These are phyloP conservation scores for Chondrosia reniformis DNA, from an alignment of 37 sponge, comb jelly and placozoan genomes.

Conservation along the genomic window DNA sequence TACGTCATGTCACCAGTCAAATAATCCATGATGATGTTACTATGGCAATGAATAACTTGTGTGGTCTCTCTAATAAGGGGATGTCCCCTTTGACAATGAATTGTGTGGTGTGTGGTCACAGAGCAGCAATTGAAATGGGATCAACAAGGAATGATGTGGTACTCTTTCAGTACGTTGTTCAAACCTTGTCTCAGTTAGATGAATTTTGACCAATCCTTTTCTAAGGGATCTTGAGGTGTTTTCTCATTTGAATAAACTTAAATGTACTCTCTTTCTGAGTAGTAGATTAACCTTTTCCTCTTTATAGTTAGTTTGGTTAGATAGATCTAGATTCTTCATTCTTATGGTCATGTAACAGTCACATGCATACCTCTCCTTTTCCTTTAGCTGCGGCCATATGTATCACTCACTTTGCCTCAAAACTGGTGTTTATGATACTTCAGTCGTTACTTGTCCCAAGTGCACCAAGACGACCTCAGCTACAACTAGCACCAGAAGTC, in stretches of 20 bases:
- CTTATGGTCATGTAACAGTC: not conserved
- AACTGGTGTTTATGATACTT: not conserved
- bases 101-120: conserved; percentile 10
- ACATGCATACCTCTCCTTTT: not conserved
- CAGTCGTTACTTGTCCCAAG: not conserved
- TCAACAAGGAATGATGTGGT: conserved; percentile 2
- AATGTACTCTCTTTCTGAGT: too few relatives aligned
- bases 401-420: conserved; percentile 63
- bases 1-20: not conserved
- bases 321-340: not conserved
- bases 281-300: too few relatives aligned
- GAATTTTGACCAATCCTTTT: too few relatives aligned
- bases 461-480: not conserved
- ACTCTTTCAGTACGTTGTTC: not conserved
- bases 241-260: not conserved
- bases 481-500: not conserved
- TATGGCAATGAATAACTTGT: conserved; percentile 9
- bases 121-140: not conserved
- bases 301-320: too few relatives aligned
- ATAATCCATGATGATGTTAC: conserved; percentile 17
- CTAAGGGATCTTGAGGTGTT: too few relatives aligned
- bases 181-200: too few relatives aligned
- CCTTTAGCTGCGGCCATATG: conserved; percentile 58
- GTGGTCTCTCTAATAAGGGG: not conserved
- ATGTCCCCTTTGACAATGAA: not conserved